Base-by-base conservation (phyloP, 2,888 invertebrate genomes). In the Agriopis aurantiaria region DNA sequence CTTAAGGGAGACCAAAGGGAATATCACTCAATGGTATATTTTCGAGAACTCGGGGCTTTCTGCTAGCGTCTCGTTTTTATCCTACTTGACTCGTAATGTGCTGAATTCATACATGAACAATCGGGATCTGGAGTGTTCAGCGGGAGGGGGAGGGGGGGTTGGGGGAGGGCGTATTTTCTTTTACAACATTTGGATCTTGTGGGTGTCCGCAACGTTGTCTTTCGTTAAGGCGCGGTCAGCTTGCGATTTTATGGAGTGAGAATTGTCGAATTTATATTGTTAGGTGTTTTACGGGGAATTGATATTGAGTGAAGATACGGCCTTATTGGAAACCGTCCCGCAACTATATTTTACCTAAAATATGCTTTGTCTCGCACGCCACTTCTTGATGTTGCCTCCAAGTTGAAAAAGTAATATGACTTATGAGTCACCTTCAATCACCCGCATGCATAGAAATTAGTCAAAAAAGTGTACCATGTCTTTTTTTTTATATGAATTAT, bases 81-180 rank as follows among this genome's bases (percentile, higher is more conserved):
- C 94, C 94, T 95, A 95, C 95, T 95, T 95, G 95, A 94, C 95
- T 95, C 93, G 90, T 96, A 96, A 96, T 96, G 96, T 96, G 96
- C 95, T 96, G 96, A 96, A 96, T 96, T 95, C 96, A 96, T 96
- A 96, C 96, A 96, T 96, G 95, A 95, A 95, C 96, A 96, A 94
- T 93, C 85, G 91, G 82, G 89, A 81, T 85, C 86, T 86, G 81
- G 88, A 88, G 90, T 86, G 90, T 85, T 87, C 86, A 80, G 85
- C 78, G 33, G 41, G 63, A 48, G 80, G 71, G 69, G 77, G 72
- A 75, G 76, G 74, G 68, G 68, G 72, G 73, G 74, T n/a, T n/a
- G 41, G 77, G 80, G 80, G 82, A 78, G 81, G 81, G 82, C 79
- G 80, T 86, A 83, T 83, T 87, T 87, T 88, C 88, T 88, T 90